Evolutionary conservation across 1,140 invertebrate species (phyloP).

Genomic region (honey bee (Apis mellifera)): Amel_HAv3.1 CM009942.2:5358001-5358500

Average conservation of each 20-base stretch:
- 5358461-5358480: conserved; percentile 54
- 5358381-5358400: background rate
- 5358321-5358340: background rate
- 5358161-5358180: background rate
- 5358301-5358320: background rate
- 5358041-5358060: conserved; percentile 13
- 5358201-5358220: no score
- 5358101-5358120: background rate
- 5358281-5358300: background rate
- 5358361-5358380: background rate
- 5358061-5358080: background rate
- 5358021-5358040: background rate
- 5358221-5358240: conserved; percentile 2
- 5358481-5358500: conserved; percentile 48
- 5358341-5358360: conserved; percentile 18
- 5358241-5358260: conserved; percentile 4
- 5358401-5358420: conserved; percentile 49
- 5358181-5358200: background rate
- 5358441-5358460: conserved; percentile 49
- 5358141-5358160: background rate
- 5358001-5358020: background rate
- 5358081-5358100: background rate
- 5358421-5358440: conserved; percentile 56
- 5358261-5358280: conserved; percentile 10
- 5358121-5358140: background rate